A percentile compares a stretch with the other conserved stretches of the same genome.
These are phyloP conservation scores for Girardinus metallicus DNA, from an alignment of 2,797 vertebrate genomes.

Conservation along the genomic window DNA sequence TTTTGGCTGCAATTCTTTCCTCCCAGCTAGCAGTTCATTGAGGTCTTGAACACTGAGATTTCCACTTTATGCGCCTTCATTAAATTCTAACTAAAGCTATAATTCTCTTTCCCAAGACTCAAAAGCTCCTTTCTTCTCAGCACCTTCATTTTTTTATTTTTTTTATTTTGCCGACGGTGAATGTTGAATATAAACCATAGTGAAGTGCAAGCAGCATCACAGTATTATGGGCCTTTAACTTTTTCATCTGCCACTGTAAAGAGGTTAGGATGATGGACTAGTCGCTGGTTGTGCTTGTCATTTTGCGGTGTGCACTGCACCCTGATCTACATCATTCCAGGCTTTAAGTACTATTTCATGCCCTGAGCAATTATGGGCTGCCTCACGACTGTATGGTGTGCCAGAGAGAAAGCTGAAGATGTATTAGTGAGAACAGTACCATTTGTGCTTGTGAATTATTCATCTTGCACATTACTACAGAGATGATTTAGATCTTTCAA, in stretches of 20 bases:
- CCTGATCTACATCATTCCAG: slow-evolving; percentile 75
- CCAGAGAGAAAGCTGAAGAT: slow-evolving; percentile 52
- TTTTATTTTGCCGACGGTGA: slow-evolving; percentile 16
- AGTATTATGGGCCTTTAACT: slow-evolving; percentile 46
- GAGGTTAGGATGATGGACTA: slow-evolving; percentile 67
- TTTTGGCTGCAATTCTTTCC: slow-evolving; percentile 35
- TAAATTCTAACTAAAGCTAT: slow-evolving; percentile 61
- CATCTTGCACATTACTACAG: slow-evolving; percentile 62
- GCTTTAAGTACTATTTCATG: slow-evolving; percentile 70
- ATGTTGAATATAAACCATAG: slow-evolving; percentile 45
- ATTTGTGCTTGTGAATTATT: slow-evolving; percentile 80
- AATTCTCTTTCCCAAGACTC: slow-evolving; percentile 56
- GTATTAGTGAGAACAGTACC: slow-evolving; percentile 59
- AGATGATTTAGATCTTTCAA: slow-evolving; percentile 61
- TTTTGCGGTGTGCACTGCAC: slow-evolving; percentile 62
- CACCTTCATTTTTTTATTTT: slow-evolving; percentile 28
- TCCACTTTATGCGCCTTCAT: slow-evolving; percentile 62
- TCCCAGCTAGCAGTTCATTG: slow-evolving; percentile 34
- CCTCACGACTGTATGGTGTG: slow-evolving; percentile 47
- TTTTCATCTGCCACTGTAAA: slow-evolving; percentile 54
- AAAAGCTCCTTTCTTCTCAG: slow-evolving; percentile 45
- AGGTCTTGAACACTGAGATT: slow-evolving; percentile 54
- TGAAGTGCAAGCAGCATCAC: slow-evolving; percentile 39
- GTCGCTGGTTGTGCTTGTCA: slow-evolving; percentile 72
- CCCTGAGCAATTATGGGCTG: slow-evolving; percentile 68